A percentile compares a stretch with the other conserved stretches of the same genome.
phyloP scores from a whole-genome alignment of 2,888 invertebrate genomes.

The Ochropleura plecta region DNA sequence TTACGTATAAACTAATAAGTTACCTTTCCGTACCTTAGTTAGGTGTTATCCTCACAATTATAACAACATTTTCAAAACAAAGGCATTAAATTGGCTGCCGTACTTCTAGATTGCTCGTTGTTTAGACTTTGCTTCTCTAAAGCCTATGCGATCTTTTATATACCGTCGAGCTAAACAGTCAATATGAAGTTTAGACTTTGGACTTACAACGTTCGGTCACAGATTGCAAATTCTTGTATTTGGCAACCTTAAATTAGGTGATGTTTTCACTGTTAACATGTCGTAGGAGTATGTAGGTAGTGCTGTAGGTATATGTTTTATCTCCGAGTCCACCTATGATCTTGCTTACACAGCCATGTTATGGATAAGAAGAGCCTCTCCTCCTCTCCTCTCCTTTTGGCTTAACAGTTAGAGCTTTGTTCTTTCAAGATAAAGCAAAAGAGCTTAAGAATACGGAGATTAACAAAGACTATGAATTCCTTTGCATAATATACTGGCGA shows the following conservation, averaged over 20 bases:
- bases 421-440: too few species aligned
- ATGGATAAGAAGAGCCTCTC: neutral
- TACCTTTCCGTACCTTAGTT: constrained; percentile 1
- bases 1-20: neutral
- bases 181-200: constrained; percentile 7
- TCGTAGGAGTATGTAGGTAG: neutral
- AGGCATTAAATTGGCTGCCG: neutral
- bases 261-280: neutral
- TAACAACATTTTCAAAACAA: neutral
- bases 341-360: neutral
- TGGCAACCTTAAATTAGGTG: neutral
- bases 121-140: neutral
- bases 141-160: too few species aligned
- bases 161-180: neutral
- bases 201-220: neutral
- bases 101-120: neutral
- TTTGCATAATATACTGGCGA: too few species aligned
- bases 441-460: too few species aligned
- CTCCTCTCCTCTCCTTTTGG: neutral
- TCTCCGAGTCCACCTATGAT: neutral
- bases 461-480: too few species aligned
- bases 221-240: neutral
- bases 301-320: neutral
- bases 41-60: neutral
- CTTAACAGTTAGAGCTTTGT: too few species aligned